Evolutionary conservation across 2,113 vertebrate genomes (phyloP), one percentile per base, ranked within the genome.

Genomic region (Callocephalon fimbriatum): DNA sequence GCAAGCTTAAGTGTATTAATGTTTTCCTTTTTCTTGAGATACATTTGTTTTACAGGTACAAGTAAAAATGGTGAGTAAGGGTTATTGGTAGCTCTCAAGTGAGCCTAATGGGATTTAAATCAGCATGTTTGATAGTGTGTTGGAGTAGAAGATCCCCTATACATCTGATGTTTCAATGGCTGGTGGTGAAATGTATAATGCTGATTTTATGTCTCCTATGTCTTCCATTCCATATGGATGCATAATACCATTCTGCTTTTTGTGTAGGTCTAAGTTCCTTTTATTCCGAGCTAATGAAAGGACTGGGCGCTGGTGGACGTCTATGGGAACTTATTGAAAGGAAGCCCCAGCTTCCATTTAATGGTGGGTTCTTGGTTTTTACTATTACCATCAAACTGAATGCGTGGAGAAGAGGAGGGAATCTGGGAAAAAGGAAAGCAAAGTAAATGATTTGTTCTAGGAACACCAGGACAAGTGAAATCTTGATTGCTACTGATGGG

Each of bases 221-320:
- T 95, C 38, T 92, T 89, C 35, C n/a, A 25, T 80, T 94, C 47
- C 11, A 7, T 70, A 50, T 19, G 42, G n/a, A 74, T 89, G 16
- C 53, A 44, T 96, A 92, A 93, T 13, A 26, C 23, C 68, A 15
- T 42, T 84, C 35, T 93, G 40, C 19, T 79, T 85, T 93, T 70
- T 83, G 10, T 89, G 75, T 92, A 99, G 99, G 99, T 85, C 93
- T 99, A 74, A 99, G 99, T 97, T 99, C 99, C 5, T 99, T 99
- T 98, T 99, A 99, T 97, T 99, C 99, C 0, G 99, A 99, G 96
- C 97, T 99, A 77, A 99, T 99, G 99, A 99, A 99, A 94, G 99
- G 99, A 38, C 98, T 99, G 67, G 99, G 99, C 61, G 99, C 99
- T 1, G 99, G 99, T 67, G 84, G 98, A n/a, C 98, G 99, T 79